Evolutionary conservation across 2,888 invertebrate species (phyloP).

Genomic region (Drosophila niveifrons): DNA sequence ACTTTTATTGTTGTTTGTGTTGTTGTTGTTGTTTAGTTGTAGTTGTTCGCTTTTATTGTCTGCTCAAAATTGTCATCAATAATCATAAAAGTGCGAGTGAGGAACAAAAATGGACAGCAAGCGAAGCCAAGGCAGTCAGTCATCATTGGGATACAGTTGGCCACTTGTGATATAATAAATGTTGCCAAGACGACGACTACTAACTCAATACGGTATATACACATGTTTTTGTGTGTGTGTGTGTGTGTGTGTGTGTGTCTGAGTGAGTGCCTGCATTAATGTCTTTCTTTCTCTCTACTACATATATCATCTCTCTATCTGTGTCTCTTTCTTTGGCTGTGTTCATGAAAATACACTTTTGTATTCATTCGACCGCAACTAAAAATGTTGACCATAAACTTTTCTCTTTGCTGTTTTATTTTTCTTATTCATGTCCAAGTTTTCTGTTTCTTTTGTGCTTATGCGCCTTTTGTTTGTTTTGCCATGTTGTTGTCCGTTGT

Average conservation of each 20-base stretch:
- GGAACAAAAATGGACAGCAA: conserved; percentile 56
- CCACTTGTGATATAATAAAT: conserved; percentile 77
- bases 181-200: conserved; percentile 54
- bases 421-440: conserved; percentile 67
- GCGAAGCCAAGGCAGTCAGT: conserved; percentile 14
- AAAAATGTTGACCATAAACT: conserved; percentile 79
- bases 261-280: conserved; percentile 55
- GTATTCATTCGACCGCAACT: conserved; percentile 80
- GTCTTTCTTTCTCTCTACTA: conserved; percentile 30
- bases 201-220: conserved; percentile 20
- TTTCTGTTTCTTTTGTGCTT: conserved; percentile 40
- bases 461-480: conserved; percentile 40
- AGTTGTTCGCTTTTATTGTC: conserved; percentile 73
- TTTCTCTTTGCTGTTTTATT: conserved; percentile 61
- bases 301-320: conserved; percentile 23
- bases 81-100: conserved; percentile 75
- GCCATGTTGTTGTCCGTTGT: not conserved
- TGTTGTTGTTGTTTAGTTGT: conserved; percentile 37
- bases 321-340: conserved; percentile 52
- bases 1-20: conserved; percentile 31
- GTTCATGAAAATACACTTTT: conserved; percentile 76
- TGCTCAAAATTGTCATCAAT: conserved; percentile 82
- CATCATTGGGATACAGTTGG: conserved; percentile 57
- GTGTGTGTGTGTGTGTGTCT: conserved; percentile 27
- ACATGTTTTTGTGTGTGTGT: conserved; percentile 22